Conservation (phyloP, 2,797 vertebrate species). For the Tarsius wallacei region DNA sequence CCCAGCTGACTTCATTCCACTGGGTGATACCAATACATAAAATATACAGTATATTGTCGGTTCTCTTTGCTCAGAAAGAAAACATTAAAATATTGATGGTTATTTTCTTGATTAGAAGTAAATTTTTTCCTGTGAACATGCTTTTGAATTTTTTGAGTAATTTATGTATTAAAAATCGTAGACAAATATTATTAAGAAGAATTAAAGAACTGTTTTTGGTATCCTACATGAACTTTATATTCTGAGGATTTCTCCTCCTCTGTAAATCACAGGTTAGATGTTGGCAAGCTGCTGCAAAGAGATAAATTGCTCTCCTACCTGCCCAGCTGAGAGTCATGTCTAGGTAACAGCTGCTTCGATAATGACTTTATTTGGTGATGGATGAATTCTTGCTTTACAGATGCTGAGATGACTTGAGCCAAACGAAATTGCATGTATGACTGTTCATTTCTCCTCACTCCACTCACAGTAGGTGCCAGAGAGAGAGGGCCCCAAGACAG, state of each 20-base stretch:
- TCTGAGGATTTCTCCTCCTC: slow-evolving; percentile 21
- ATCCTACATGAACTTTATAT: neutral
- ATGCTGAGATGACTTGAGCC: slow-evolving; percentile 68
- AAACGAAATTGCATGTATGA: neutral
- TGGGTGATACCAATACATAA: neutral
- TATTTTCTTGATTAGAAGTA: slow-evolving; percentile 22
- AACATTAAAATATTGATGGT: slow-evolving; percentile 18
- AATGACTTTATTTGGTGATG: slow-evolving; percentile 74
- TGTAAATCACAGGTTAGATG: slow-evolving; percentile 28
- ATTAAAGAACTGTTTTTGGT: neutral
- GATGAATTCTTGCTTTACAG: slow-evolving; percentile 77
- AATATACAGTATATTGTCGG: neutral
- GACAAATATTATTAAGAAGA: neutral
- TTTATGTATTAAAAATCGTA: neutral
- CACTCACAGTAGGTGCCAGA: slow-evolving; percentile 30
- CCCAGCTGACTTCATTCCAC: neutral
- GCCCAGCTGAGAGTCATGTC: slow-evolving; percentile 56
- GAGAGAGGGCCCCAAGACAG: neutral
- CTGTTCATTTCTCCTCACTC: neutral
- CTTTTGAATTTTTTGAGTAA: neutral
- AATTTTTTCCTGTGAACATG: neutral
- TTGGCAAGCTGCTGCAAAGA: slow-evolving; percentile 69
- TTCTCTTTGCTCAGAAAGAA: neutral
- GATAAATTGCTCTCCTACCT: slow-evolving; percentile 63
- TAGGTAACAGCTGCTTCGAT: slow-evolving; percentile 72